A percentile compares a stretch with the other conserved stretches of the same genome.
Evolutionary conservation across 2,888 invertebrate species (phyloP).

Genomic region (Tenthredo distinguenda): DNA sequence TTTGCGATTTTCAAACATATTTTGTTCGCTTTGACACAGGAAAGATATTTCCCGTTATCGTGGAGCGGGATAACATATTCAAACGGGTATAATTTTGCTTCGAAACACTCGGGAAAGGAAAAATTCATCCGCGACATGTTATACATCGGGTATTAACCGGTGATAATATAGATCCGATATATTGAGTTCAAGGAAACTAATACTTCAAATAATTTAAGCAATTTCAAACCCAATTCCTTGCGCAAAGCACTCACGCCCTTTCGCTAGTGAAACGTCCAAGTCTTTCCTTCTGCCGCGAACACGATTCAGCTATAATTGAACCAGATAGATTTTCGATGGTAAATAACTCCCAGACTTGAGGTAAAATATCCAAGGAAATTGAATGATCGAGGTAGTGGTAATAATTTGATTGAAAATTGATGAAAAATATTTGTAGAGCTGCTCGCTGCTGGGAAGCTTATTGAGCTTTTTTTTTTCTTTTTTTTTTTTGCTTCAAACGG

Average conservation of each 20-base stretch:
- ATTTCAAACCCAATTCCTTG: not conserved
- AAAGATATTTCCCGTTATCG: not conserved
- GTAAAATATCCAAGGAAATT: conserved; percentile 1
- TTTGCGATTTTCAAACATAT: conserved; percentile 8
- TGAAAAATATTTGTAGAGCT: not conserved
- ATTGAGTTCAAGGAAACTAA: not conserved
- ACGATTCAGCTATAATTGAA: not conserved
- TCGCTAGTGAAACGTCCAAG: not conserved
- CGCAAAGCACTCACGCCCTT: not conserved
- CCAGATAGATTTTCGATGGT: not conserved
- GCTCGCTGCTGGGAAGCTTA: not conserved
- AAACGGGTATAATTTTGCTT: not conserved
- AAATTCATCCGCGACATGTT: not conserved
- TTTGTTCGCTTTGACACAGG: not conserved
- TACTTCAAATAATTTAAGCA: not conserved
- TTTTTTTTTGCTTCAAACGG: not conserved
- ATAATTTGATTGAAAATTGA: conserved; percentile 2
- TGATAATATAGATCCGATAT: not conserved
- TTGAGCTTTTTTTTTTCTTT: not conserved
- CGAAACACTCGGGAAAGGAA: not conserved
- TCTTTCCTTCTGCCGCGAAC: not conserved
- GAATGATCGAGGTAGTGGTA: not conserved
- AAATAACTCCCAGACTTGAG: not conserved
- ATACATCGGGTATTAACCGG: not conserved
- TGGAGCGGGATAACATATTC: not conserved